Percentiles rank a stretch among this genome's conserved stretches.
These are phyloP conservation scores for Notolepis coatsorum DNA, from an alignment of 2,797 vertebrate genomes.

Conservation along the genomic window DNA sequence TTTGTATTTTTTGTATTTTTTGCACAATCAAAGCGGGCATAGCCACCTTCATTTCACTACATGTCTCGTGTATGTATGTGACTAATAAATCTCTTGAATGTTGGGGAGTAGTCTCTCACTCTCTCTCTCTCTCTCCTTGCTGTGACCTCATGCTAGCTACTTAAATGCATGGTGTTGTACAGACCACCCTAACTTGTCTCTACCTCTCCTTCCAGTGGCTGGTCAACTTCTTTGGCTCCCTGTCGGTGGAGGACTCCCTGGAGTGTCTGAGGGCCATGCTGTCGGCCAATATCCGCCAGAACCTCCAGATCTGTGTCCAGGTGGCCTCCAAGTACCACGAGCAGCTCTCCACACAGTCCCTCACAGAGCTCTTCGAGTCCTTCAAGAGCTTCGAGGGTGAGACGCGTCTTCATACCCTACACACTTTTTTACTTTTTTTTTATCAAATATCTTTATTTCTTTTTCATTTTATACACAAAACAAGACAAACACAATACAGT, in stretches of 20 bases:
- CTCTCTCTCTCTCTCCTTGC: neutral
- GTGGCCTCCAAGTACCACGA: constrained; percentile 97
- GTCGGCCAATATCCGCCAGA: constrained; percentile 96
- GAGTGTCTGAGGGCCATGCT: constrained; percentile 96
- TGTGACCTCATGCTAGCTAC: neutral
- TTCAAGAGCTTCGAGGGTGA: constrained; percentile 98
- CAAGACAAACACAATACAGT: no score
- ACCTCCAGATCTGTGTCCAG: constrained; percentile 97
- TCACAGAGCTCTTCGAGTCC: constrained; percentile 96
- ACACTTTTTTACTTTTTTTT: no score
- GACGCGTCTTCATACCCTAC: constrained; percentile 11
- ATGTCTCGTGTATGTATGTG: no score
- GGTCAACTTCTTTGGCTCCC: constrained; percentile 96
- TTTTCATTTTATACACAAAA: no score
- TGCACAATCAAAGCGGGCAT: no score
- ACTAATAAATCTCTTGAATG: no score
- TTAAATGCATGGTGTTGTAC: neutral
- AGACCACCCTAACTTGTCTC: neutral
- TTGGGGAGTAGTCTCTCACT: no score
- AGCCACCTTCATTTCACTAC: no score
- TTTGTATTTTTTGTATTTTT: no score
- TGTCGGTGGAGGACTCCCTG: constrained; percentile 95
- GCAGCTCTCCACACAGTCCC: constrained; percentile 92
- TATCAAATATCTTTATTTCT: no score
- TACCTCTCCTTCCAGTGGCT: constrained; percentile 84